Evolutionary conservation across 1,140 invertebrate species (phyloP), one percentile per base, ranked within the genome.

Genomic region (Drosophila gunungcola): DNA sequence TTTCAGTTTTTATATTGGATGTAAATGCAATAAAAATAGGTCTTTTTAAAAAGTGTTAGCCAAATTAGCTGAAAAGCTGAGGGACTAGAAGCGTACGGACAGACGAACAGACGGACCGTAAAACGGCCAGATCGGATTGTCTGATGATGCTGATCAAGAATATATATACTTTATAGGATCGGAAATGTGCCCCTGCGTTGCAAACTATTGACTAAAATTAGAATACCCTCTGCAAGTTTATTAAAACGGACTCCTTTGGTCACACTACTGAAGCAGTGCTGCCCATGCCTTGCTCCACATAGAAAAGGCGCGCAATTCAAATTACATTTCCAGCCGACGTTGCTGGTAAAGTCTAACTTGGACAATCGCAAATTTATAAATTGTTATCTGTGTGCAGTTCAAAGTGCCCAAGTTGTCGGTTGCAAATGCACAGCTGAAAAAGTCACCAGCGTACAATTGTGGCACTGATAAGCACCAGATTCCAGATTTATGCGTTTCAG

Each of bases 341-440:
- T 10, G 7, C 16, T 38, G 11, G 13, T 16, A 12, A 21, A 16
- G 25, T 1, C 16, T 42, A 5, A 32, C 10, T 38, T 9, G 10
- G 16, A 21, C 12, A 46, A 51, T 16, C 1, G 9, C 3, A 9
- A 11, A 16, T 9, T 10, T 36, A 36, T 36, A 25, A 27, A 36
- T 10, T 9, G 32, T 45, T 16, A 52, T 52, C 38, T 25, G 61
- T 7, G 41, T 29, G 25, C 34, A 41, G 63, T 70, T 38, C 67
- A 70, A 70, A 68, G 52, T 54, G 29, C 16, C 12, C 6, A 7
- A 49, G 13, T 6, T 2, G 41, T 11, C 27, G 11, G 16, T 51
- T 51, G 46, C 46, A 21, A 52, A 65, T 68, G 61, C 46, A 65
- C 64, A 68, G 64, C 61, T 68, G 64, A 58, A 52, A 68, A 52